These are phyloP conservation scores for Daubentonia madagascariensis DNA, from an alignment of 2,113 vertebrate species.

Conservation along the genomic window DNA sequence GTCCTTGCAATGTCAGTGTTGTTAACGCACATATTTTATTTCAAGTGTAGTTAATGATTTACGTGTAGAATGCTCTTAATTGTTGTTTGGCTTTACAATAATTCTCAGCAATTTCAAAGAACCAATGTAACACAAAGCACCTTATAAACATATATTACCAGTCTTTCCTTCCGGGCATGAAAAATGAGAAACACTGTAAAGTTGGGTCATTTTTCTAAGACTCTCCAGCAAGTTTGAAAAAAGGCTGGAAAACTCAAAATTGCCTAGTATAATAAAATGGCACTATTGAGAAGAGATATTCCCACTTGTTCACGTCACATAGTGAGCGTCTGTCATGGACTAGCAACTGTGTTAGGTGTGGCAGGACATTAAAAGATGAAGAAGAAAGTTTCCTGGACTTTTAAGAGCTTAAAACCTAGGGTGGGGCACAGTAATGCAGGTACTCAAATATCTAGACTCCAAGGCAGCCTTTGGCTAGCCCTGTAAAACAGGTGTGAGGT, in stretches of 20 bases:
- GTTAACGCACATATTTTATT: slow-evolving; percentile 16
- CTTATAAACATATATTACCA: background rate
- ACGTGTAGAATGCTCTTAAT: background rate
- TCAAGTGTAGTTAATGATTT: slow-evolving; percentile 38
- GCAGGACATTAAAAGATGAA: background rate
- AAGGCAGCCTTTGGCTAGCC: background rate
- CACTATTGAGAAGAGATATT: background rate
- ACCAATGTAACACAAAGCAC: background rate
- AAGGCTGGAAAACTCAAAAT: background rate
- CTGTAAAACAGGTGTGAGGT: background rate
- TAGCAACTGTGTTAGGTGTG: background rate
- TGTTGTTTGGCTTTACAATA: background rate
- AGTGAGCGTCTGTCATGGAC: background rate
- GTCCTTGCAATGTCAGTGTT: slow-evolving; percentile 53
- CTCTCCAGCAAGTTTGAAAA: background rate
- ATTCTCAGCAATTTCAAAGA: slow-evolving; percentile 28
- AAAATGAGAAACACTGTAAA: background rate
- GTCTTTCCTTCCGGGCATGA: background rate
- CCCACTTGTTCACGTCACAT: background rate
- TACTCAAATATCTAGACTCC: background rate
- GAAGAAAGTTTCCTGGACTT: background rate
- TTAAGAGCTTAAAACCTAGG: background rate
- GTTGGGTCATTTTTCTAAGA: background rate
- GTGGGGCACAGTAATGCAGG: background rate
- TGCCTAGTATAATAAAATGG: background rate